Conservation (phyloP, 2,797 vertebrate genomes). For the Parauchenoglanis punctatus region DNA sequence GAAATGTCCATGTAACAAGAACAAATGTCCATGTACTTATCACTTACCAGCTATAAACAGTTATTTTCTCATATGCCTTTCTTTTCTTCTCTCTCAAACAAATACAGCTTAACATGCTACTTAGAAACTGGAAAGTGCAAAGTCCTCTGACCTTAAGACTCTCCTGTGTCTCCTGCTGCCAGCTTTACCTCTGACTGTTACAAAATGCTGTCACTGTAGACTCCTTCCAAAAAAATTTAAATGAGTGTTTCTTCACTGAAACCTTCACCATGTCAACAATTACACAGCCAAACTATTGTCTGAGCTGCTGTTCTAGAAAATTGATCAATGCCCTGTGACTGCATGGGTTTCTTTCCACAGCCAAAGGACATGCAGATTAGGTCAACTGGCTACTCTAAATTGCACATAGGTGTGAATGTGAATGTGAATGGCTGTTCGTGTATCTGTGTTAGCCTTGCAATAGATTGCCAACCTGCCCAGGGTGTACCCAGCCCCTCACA, state of each 20-base stretch:
- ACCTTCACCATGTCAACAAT: not conserved
- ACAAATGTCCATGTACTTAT: not conserved
- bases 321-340: not conserved
- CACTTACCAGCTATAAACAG: not conserved
- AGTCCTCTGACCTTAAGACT: not conserved
- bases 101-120: not conserved
- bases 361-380: no score
- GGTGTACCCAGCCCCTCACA: no score
- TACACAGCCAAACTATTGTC: not conserved
- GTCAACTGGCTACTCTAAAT: no score
- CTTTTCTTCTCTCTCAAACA: not conserved
- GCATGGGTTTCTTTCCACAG: no score
- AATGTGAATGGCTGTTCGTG: no score
- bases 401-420: no score
- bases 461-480: no score
- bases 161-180: not conserved
- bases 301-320: not conserved
- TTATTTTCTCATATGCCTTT: no score
- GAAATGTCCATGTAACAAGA: not conserved
- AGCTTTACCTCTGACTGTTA: not conserved
- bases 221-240: not conserved
- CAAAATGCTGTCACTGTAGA: not conserved
- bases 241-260: not conserved
- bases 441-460: no score
- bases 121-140: not conserved